These are phyloP conservation scores for Hoplias malabaricus DNA, from an alignment of 2,113 vertebrate genomes.

Conservation along the genomic window DNA sequence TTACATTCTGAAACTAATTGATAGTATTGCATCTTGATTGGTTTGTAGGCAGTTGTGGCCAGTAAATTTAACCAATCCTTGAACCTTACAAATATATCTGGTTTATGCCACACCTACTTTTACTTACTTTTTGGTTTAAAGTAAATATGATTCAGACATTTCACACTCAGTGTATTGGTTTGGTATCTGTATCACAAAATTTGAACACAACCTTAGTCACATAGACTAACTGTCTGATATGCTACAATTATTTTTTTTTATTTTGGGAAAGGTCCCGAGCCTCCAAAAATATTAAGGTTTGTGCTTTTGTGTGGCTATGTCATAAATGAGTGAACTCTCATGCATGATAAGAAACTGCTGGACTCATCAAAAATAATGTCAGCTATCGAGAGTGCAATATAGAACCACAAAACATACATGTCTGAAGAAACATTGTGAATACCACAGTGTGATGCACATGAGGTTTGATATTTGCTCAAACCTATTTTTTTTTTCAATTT, in stretches of 20 bases:
- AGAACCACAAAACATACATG: constrained; percentile 8
- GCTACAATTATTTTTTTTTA: constrained; percentile 39
- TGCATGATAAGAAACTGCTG: constrained; percentile 62
- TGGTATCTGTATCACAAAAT: too few species aligned
- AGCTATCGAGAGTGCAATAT: constrained; percentile 13
- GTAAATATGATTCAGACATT: too few species aligned
- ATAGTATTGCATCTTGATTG: too few species aligned
- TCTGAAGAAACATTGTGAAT: constrained; percentile 22
- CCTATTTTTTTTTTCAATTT: background rate
- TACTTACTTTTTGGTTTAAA: too few species aligned
- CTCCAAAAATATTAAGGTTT: constrained; percentile 63
- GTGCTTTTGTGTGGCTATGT: constrained; percentile 64
- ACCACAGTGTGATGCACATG: constrained; percentile 17
- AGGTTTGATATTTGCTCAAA: background rate
- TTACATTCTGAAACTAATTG: too few species aligned
- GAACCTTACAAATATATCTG: too few species aligned
- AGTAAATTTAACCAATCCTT: too few species aligned
- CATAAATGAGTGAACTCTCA: constrained; percentile 64
- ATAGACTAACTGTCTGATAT: constrained; percentile 31
- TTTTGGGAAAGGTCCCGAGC: constrained; percentile 60
- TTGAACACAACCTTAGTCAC: too few species aligned
- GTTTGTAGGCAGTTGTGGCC: too few species aligned
- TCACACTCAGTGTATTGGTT: too few species aligned
- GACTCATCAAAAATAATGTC: background rate
- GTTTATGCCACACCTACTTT: too few species aligned